Conservation (phyloP, 2,113 vertebrate genomes). For the Abramis brama region DNA sequence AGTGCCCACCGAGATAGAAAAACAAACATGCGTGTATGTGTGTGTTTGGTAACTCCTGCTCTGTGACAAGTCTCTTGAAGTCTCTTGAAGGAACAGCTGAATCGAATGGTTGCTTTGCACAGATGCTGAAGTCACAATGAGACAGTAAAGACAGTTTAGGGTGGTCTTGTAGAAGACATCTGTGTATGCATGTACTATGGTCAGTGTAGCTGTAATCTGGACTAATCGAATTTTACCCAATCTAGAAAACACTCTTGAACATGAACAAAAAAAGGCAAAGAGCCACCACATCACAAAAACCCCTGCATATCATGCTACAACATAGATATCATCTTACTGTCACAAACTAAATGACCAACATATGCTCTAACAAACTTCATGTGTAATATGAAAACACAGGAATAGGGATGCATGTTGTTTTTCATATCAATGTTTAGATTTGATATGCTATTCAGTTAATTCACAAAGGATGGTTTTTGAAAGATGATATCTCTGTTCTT, state of each 20-base stretch:
- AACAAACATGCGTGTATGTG: background rate
- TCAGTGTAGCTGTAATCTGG: background rate
- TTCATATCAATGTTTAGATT: conserved; percentile 9
- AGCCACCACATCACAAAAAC: conserved; percentile 22
- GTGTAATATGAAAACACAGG: conserved; percentile 8
- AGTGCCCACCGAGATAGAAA: background rate
- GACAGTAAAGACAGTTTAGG: background rate
- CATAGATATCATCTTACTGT: background rate
- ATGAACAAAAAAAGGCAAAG: conserved; percentile 12
- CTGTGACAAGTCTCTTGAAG: background rate
- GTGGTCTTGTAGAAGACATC: conserved; percentile 10
- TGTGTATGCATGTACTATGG: background rate
- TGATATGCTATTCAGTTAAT: conserved; percentile 4
- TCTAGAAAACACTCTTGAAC: conserved; percentile 5
- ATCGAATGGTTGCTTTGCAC: conserved; percentile 9
- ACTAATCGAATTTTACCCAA: conserved; percentile 7
- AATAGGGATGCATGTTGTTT: background rate
- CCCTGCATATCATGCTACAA: background rate
- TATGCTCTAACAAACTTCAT: conserved; percentile 18
- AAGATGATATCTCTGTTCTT: background rate
- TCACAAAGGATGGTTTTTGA: background rate
- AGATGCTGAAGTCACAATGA: background rate
- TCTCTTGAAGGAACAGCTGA: conserved; percentile 9
- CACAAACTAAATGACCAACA: conserved; percentile 21
- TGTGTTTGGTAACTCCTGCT: background rate